Conservation (phyloP, 2,113 vertebrate genomes). For the Planiliza haematocheilus region DNA sequence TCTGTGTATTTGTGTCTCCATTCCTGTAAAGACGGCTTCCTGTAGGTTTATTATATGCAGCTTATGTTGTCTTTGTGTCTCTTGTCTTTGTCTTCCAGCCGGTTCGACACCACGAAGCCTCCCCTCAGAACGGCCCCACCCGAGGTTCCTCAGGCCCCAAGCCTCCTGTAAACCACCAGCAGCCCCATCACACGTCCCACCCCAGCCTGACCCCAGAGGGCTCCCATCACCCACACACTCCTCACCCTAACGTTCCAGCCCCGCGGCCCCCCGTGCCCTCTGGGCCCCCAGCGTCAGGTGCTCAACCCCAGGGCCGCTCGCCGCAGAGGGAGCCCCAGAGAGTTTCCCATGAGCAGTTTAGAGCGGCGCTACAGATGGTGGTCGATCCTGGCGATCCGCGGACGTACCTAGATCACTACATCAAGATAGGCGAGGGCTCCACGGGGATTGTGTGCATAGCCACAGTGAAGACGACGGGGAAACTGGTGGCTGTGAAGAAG, state of each 20-base stretch:
- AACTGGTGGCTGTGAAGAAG: conserved; percentile 95
- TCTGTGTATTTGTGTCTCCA: too few species aligned
- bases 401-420: conserved; percentile 94
- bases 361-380: conserved; percentile 93
- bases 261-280: conserved; percentile 48
- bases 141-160: conserved; percentile 59
- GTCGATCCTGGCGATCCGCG: conserved; percentile 93
- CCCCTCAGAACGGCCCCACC: conserved; percentile 85
- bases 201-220: conserved; percentile 74
- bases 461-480: conserved; percentile 89
- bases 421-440: conserved; percentile 96
- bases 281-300: conserved; percentile 9
- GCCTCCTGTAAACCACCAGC: conserved; percentile 68
- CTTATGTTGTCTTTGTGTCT: neutral
- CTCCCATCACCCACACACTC: conserved; percentile 76
- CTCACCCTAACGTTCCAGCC: conserved; percentile 74
- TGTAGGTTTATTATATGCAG: too few species aligned
- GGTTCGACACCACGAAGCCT: conserved; percentile 74
- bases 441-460: conserved; percentile 95
- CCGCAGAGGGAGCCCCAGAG: conserved; percentile 91
- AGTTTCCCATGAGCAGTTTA: conserved; percentile 95
- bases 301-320: conserved; percentile 74
- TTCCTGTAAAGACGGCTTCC: neutral
- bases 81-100: conserved; percentile 48
- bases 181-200: conserved; percentile 81